Percentiles rank a stretch among this genome's conserved stretches.
Conservation (phyloP, 2,888 invertebrate genomes). For the Carterocephalus palaemon region DNA sequence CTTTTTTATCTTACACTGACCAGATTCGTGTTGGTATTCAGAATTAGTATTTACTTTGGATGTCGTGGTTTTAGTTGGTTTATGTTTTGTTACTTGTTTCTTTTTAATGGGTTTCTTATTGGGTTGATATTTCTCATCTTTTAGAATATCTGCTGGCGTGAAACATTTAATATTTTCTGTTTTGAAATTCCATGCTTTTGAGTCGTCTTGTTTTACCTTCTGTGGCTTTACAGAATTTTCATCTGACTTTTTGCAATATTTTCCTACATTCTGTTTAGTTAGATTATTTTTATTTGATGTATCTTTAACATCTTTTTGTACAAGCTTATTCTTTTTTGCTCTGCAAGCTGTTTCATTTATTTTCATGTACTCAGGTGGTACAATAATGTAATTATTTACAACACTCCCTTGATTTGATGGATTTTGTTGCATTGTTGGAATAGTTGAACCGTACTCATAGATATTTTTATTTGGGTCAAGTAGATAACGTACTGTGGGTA, state of each 20-base stretch:
- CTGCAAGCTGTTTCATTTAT: constrained; percentile 29
- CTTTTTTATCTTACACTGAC: background rate
- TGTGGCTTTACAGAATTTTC: background rate
- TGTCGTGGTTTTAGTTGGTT: background rate
- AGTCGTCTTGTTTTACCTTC: constrained; percentile 2
- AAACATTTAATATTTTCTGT: constrained; percentile 7
- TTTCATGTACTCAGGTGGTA: constrained; percentile 32
- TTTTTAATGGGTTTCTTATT: background rate
- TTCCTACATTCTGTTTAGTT: too few relatives aligned
- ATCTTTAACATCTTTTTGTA: constrained; percentile 11
- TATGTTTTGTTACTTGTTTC: background rate
- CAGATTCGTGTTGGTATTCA: background rate
- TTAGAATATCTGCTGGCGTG: constrained; percentile 10
- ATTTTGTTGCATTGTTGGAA: constrained; percentile 2
- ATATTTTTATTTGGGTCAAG: constrained; percentile 25
- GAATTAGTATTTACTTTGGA: background rate
- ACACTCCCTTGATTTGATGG: constrained; percentile 23
- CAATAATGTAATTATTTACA: constrained; percentile 35
- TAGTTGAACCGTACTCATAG: constrained; percentile 39
- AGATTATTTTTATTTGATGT: background rate
- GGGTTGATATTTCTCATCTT: background rate
- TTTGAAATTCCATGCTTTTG: background rate
- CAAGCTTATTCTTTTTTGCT: constrained; percentile 12
- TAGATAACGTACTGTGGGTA: constrained; percentile 12
- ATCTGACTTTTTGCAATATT: too few relatives aligned